Evolutionary conservation across 2,888 invertebrate genomes (phyloP).

Genomic region (Drosophila mercatorum): DNA sequence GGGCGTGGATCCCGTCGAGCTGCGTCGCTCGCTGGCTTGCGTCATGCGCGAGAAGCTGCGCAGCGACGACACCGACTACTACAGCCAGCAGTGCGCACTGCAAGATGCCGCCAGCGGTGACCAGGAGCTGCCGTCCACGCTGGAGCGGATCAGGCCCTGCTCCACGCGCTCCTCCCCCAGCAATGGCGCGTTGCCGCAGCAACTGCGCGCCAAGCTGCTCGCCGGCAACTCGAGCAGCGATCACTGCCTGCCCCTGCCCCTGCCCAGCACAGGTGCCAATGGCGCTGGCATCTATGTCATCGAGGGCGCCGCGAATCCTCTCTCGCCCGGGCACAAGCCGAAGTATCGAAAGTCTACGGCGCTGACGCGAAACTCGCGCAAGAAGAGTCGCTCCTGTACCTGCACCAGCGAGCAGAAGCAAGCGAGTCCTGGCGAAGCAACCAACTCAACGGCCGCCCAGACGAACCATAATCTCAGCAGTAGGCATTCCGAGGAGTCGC

Average conservation of each 20-base stretch:
- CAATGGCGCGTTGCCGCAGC: conserved; percentile 54
- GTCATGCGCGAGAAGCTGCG: conserved; percentile 79
- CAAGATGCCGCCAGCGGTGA: conserved; percentile 48
- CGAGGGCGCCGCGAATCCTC: conserved; percentile 71
- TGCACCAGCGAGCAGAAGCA: conserved; percentile 57
- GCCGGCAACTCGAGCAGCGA: conserved; percentile 57
- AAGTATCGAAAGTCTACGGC: conserved; percentile 77
- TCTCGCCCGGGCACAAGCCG: conserved; percentile 75
- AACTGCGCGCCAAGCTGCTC: conserved; percentile 58
- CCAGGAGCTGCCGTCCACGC: conserved; percentile 51
- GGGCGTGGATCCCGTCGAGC: conserved; percentile 65
- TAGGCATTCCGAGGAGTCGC: conserved; percentile 37
- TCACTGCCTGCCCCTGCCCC: conserved; percentile 65
- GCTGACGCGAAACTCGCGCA: conserved; percentile 54
- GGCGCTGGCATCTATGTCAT: conserved; percentile 72
- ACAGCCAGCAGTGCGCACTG: conserved; percentile 45
- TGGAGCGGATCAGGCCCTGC: conserved; percentile 54
- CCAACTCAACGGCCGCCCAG: conserved; percentile 14
- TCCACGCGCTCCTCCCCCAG: conserved; percentile 60
- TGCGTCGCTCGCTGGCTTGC: conserved; percentile 67
- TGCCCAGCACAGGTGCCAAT: conserved; percentile 38
- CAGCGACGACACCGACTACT: conserved; percentile 77
- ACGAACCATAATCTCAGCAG: conserved; percentile 46
- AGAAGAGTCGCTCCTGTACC: conserved; percentile 72
- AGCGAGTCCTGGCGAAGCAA: conserved; percentile 32